phyloP scores from a whole-genome alignment of 2,888 invertebrate genomes.

The Aphodius granarius region DNA sequence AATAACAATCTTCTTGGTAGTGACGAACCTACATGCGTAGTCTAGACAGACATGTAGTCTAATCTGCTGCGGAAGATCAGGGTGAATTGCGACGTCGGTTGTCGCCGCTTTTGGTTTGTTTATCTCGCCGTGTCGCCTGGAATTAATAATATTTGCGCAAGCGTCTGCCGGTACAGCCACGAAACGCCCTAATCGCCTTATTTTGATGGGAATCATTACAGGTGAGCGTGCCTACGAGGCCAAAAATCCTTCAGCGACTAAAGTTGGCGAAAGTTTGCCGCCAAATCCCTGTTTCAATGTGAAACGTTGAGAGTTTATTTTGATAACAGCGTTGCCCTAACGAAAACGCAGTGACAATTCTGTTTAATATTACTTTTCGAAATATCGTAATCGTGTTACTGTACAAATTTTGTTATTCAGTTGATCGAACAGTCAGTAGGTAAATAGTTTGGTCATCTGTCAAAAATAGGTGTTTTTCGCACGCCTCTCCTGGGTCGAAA shows the following conservation, averaged over 20 bases:
- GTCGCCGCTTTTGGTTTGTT: not conserved
- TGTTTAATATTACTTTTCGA: too few relatives aligned
- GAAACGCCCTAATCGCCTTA: not conserved
- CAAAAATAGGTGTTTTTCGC: too few relatives aligned
- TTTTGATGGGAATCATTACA: not conserved
- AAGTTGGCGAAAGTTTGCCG: not conserved
- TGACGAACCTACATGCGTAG: not conserved
- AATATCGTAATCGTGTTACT: too few relatives aligned
- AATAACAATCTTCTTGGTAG: not conserved
- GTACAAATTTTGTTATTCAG: too few relatives aligned
- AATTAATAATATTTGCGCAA: not conserved
- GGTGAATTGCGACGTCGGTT: not conserved
- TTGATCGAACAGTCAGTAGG: too few relatives aligned
- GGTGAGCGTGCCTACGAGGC: not conserved
- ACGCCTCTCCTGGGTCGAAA: too few relatives aligned
- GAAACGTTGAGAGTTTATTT: not conserved
- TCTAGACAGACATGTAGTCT: conserved; percentile 16
- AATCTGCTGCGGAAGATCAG: not conserved
- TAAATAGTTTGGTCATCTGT: too few relatives aligned
- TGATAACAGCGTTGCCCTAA: not conserved
- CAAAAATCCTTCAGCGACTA: not conserved
- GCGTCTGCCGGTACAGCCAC: not conserved
- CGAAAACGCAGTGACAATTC: not conserved
- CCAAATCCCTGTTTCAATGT: not conserved
- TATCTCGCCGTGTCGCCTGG: not conserved